Evolutionary conservation across 2,797 vertebrate species (phyloP), one percentile per base, ranked within the genome.

Genomic region (Smutsia gigantea): DNA sequence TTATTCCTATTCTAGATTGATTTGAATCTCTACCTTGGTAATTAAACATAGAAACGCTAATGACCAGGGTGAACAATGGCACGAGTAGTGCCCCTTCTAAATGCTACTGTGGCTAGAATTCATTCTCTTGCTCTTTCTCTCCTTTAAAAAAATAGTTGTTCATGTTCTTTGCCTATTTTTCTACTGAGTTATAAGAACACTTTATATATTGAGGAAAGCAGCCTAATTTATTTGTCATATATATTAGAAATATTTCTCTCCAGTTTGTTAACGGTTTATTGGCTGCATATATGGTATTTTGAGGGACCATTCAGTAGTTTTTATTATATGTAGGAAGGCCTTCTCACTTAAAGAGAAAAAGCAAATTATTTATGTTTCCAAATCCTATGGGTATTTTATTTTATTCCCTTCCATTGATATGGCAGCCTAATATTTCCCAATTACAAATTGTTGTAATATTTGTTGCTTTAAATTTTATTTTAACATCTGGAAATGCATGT

Each of bases 241-340:
- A 37, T 53, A 19, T 85, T 86, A 82, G 37, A 90, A 90, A 78
- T 59, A 61, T 90, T 87, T 69, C 31, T 18, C 53, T 34, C 23
- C 13, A 49, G 27, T 74, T 90, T n/a, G 29, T 31, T 46, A 81
- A 69, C 91, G 21, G 7, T 31, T 49, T 89, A 15, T 12, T 51
- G 59, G 72, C 29, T 83, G 25, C 5, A 49, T 57, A 53, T 23
- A 13, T 55, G 64, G 31, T 90, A 85, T 55, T 75, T 83, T 21
- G 2, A 11, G 37, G 23, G 9, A 4, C 0, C 14, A 84, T 55
- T 18, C 10, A 71, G 42, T 63, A 57, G 25, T 59, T 90, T 90
- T 81, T 69, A 87, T 88, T 90, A 87, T 59, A 95, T 95, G 93
- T 90, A 94, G 29, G 51, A 92, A 84, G 55, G 17, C 29, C 25